A percentile compares a stretch with the other conserved stretches of the same genome.
These are phyloP conservation scores for Rhinogobius similis DNA, from an alignment of 2,113 vertebrate species.

Conservation along the genomic window DNA sequence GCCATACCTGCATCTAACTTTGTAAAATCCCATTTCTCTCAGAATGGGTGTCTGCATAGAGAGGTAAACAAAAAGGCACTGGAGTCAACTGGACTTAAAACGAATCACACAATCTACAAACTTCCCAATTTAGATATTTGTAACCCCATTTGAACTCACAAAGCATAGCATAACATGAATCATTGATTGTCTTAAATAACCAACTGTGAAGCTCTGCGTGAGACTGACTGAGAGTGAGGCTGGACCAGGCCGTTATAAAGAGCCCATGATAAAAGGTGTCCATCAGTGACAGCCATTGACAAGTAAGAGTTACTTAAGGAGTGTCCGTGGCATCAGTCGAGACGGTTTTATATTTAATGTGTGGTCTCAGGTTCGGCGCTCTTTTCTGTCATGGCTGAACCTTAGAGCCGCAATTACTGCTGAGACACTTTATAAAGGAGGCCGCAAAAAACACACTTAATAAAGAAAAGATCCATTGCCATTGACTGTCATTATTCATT, in stretches of 20 bases:
- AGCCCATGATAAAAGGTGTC: conserved; percentile 41
- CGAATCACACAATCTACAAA: not conserved
- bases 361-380: conserved; percentile 58
- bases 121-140: not conserved
- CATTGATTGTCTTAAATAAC: not conserved
- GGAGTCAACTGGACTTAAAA: not conserved
- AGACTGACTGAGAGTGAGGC: conserved; percentile 7
- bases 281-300: conserved; percentile 43
- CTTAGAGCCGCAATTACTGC: conserved; percentile 65
- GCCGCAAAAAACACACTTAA: conserved; percentile 13
- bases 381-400: conserved; percentile 45
- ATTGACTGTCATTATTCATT: not conserved
- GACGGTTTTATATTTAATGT: conserved; percentile 69
- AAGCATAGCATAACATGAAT: not conserved
- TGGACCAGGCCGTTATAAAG: conserved; percentile 30
- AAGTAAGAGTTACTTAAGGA: conserved; percentile 74
- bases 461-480: not conserved
- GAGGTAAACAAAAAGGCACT: not conserved
- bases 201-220: not conserved
- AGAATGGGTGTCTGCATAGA: not conserved
- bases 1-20: too few species aligned
- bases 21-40: too few species aligned
- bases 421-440: conserved; percentile 18
- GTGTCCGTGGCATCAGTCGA: conserved; percentile 54
- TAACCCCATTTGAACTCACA: not conserved